Percentiles rank a stretch among this genome's conserved stretches.
phyloP scores from a whole-genome alignment of 2,888 invertebrate species.

The Mimumesa dahlbomi region DNA sequence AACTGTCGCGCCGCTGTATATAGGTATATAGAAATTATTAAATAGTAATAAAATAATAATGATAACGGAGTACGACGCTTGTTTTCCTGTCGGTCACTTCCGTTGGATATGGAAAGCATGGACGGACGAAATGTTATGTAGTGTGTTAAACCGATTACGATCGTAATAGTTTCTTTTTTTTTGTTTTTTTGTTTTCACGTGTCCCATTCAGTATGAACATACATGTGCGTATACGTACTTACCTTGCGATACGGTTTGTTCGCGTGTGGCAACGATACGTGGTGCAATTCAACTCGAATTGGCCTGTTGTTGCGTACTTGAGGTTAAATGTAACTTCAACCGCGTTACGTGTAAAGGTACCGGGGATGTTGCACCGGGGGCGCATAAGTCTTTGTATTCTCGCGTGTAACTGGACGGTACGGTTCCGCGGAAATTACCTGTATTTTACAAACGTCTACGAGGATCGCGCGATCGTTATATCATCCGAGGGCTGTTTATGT shows the following conservation, averaged over 20 bases:
- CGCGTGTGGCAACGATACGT: not conserved
- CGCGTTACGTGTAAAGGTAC: slow-evolving; percentile 10
- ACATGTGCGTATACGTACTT: too few relatives aligned
- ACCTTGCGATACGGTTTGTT: not conserved
- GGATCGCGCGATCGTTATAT: not conserved
- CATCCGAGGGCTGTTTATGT: too few relatives aligned
- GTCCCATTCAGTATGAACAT: too few relatives aligned
- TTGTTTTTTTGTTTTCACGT: not conserved
- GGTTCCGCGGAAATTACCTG: not conserved
- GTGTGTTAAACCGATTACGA: too few relatives aligned
- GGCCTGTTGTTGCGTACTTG: not conserved
- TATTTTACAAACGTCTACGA: not conserved
- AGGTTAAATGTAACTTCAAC: slow-evolving; percentile 4
- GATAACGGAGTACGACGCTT: too few relatives aligned
- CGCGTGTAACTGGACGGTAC: not conserved
- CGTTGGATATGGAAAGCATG: slow-evolving; percentile 19
- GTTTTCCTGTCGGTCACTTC: slow-evolving; percentile 11
- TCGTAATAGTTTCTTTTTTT: too few relatives aligned
- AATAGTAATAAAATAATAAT: too few relatives aligned
- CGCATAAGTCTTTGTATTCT: slow-evolving; percentile 6
- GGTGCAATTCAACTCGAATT: slow-evolving; percentile 10
- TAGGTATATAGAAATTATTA: too few relatives aligned
- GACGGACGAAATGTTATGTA: too few relatives aligned
- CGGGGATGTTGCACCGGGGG: slow-evolving; percentile 3
- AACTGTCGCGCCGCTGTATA: too few relatives aligned